Percentiles rank a stretch among this genome's conserved stretches.
These are phyloP conservation scores for Drosophila nigritarsus DNA, from an alignment of 2,888 invertebrate genomes.

Conservation along the genomic window DNA sequence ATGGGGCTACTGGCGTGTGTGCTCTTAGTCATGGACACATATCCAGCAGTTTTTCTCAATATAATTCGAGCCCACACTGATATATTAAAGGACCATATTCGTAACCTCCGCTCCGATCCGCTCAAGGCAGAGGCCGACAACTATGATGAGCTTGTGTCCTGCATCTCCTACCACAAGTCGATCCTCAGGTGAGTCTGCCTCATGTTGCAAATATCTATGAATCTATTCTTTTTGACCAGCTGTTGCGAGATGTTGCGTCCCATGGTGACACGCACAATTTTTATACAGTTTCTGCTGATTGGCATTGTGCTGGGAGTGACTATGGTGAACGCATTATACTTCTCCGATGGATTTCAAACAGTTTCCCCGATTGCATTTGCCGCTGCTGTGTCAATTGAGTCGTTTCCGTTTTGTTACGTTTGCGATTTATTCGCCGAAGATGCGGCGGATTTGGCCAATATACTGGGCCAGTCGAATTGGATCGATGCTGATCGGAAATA, in stretches of 20 bases:
- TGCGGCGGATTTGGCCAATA: constrained; percentile 31
- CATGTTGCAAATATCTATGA: not conserved
- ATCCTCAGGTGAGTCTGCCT: constrained; percentile 43
- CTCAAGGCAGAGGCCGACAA: constrained; percentile 34
- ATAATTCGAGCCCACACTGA: constrained; percentile 45
- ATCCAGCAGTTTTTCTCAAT: constrained; percentile 35
- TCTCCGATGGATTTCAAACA: constrained; percentile 29
- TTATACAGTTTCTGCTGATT: constrained; percentile 54
- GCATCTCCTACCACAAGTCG: constrained; percentile 52
- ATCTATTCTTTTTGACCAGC: not conserved
- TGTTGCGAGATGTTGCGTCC: constrained; percentile 23
- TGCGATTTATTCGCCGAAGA: constrained; percentile 58
- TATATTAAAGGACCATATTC: constrained; percentile 54
- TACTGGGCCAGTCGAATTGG: constrained; percentile 36
- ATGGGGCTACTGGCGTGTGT: constrained; percentile 18
- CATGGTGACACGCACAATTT: constrained; percentile 34
- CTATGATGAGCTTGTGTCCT: constrained; percentile 54
- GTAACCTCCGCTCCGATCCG: constrained; percentile 41
- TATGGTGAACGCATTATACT: constrained; percentile 45
- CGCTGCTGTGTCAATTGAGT: constrained; percentile 34
- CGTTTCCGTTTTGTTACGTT: constrained; percentile 68
- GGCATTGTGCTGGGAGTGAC: constrained; percentile 48
- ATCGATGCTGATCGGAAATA: constrained; percentile 32
- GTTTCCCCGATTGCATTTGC: constrained; percentile 53
- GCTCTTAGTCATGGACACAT: constrained; percentile 38